Evolutionary conservation across 1,140 invertebrate genomes (phyloP), one percentile per base, ranked within the genome.

Genomic region (Bemisia tabaci): DNA sequence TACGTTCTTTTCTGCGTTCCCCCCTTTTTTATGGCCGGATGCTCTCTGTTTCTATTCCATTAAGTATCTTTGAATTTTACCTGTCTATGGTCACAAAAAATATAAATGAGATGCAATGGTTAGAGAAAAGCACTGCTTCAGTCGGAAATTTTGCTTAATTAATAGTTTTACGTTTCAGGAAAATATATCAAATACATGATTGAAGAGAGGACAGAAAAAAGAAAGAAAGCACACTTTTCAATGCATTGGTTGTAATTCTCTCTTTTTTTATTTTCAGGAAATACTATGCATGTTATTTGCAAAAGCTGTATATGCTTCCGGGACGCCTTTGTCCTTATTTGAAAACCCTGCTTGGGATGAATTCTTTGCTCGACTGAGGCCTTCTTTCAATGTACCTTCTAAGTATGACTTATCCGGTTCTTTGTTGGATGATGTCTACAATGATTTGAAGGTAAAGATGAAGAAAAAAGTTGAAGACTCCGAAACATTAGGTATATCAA

Each of bases 291-390:
- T 23, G 1, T 59, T 68, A 22, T 25, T 62, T 25, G 27, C 22
- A 26, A 64, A 60, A 64, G 68, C 70, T 22, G 68, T 71, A 22
- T 72, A 68, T 59, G 60, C 67, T 24, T 68, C 65, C 62, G 67
- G 67, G 27, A 62, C 66, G 12, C 65, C 68, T 39, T 68, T 72
- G 0, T 69, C 67, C 17, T 62, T 71, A 59, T 60, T 70, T 58
- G 67, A 69, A 22, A 65, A 72, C 68, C 70, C 68, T 62, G 67
- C 68, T 26, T 71, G 71, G 68, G 67, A 68, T 21, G 62, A 68
- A 25, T 68, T 71, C 27, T 72, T 72, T 59, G 61, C 68, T 24
- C 64, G 59, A 65, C 63, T 68, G 25, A 24, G 63, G 26, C 68
- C 70, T 22, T 26, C 60, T 26, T 71, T 63, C 62, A 59, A 58